A percentile compares a stretch with the other conserved stretches of the same genome.
Conservation (phyloP, 1,140 invertebrate species). For the Acyrthosiphon pisum region DNA sequence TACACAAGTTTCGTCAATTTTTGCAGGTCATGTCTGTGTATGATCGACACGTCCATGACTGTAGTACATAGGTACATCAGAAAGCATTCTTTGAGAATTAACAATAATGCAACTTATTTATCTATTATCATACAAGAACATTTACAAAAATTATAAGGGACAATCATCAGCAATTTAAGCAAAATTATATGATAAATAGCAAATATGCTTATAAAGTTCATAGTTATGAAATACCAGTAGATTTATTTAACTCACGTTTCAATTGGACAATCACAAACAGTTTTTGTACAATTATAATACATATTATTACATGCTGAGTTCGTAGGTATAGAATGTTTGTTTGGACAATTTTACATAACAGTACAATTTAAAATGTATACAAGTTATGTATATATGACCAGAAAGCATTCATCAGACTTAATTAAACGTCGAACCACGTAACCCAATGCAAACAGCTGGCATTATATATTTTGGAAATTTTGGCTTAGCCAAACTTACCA, state of each 20-base stretch:
- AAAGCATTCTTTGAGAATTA: background rate
- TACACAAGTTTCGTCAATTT: background rate
- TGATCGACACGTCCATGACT: background rate
- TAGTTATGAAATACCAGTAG: background rate
- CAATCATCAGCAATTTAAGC: conserved; percentile 4
- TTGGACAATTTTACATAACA: conserved; percentile 1
- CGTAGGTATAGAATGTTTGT: background rate
- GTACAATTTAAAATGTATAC: background rate
- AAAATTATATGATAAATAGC: conserved; percentile 20
- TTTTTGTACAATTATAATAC: conserved; percentile 34
- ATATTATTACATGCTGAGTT: conserved; percentile 23
- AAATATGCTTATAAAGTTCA: background rate
- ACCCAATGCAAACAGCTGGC: conserved; percentile 35
- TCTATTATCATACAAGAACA: background rate
- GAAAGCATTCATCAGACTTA: conserved; percentile 29
- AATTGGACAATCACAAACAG: conserved; percentile 10
- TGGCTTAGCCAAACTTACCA: conserved; percentile 69
- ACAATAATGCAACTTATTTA: background rate
- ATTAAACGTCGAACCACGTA: background rate
- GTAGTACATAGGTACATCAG: background rate
- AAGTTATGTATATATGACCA: background rate
- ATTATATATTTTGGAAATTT: conserved; percentile 44
- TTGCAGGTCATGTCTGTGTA: background rate
- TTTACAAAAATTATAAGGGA: conserved; percentile 12
- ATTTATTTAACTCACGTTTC: background rate